Percentiles rank a stretch among this genome's conserved stretches.
phyloP scores from a whole-genome alignment of 2,797 vertebrate species.

The Coluber constrictor region DNA sequence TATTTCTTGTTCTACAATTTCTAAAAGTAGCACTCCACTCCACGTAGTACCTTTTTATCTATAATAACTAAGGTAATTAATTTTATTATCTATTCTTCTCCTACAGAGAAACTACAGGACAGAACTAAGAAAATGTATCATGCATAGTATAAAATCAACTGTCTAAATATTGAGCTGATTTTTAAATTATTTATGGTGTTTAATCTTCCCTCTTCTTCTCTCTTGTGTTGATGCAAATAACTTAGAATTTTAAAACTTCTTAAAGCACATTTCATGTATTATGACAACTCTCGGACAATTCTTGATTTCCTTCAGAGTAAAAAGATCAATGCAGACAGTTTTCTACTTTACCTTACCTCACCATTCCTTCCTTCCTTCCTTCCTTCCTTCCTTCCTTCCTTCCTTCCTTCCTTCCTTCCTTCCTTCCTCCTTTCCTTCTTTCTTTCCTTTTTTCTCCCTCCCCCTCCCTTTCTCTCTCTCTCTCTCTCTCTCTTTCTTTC shows the following conservation, averaged over 20 bases:
- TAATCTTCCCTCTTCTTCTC: not conserved
- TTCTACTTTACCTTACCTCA: not conserved
- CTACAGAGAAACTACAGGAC: not conserved
- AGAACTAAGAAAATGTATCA: not conserved
- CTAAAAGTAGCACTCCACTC: not conserved
- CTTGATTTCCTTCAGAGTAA: not conserved
- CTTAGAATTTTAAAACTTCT: slow-evolving; percentile 8
- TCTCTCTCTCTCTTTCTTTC: too few species aligned
- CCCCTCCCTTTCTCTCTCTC: too few species aligned
- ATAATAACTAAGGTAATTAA: not conserved
- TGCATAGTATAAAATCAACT: not conserved
- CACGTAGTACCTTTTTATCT: not conserved
- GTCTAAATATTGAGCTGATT: slow-evolving; percentile 18
- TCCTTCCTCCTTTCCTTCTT: too few species aligned
- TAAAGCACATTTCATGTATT: not conserved
- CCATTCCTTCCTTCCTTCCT: too few species aligned
- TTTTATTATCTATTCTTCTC: not conserved
- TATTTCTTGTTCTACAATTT: not conserved
- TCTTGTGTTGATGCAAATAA: not conserved
- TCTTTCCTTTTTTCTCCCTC: too few species aligned
- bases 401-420: too few species aligned
- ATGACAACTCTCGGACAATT: not conserved
- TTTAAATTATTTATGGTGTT: not conserved
- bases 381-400: too few species aligned
- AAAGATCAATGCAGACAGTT: not conserved